These are phyloP conservation scores for Bothrops jararaca DNA, from an alignment of 2,113 vertebrate species.

Conservation along the genomic window DNA sequence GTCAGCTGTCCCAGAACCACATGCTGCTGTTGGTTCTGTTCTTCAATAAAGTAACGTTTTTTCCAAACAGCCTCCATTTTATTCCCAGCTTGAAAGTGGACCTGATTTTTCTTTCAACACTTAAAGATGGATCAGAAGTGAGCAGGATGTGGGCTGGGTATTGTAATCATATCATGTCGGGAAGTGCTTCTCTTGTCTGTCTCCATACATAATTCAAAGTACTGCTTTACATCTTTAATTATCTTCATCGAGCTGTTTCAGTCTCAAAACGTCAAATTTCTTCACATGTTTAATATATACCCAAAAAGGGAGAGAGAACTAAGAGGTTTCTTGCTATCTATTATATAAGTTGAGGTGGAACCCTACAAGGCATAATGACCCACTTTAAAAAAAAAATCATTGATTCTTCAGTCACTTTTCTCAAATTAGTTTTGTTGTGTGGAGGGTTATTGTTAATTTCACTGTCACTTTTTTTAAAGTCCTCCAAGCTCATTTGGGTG, in stretches of 20 bases:
- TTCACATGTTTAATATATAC: background rate
- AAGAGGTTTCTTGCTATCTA: background rate
- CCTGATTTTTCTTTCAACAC: too few relatives aligned
- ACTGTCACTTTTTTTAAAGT: background rate
- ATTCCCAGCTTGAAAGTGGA: too few relatives aligned
- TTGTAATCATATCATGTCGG: background rate
- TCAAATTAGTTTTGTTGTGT: background rate
- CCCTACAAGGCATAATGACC: background rate
- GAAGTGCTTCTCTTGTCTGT: background rate
- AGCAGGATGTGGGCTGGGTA: background rate
- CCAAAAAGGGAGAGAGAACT: background rate
- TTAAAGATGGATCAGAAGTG: background rate
- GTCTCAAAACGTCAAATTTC: background rate
- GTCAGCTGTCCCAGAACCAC: too few relatives aligned
- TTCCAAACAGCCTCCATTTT: too few relatives aligned
- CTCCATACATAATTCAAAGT: background rate
- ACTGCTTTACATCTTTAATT: background rate
- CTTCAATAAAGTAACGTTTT: too few relatives aligned
- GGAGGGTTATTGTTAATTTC: background rate
- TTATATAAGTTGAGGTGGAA: background rate
- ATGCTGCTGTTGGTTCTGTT: too few relatives aligned
- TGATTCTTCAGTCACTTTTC: background rate
- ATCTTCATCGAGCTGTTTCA: background rate
- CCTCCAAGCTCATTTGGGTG: background rate
- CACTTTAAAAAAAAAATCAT: background rate